These are phyloP conservation scores for Betta splendens DNA, from an alignment of 2,797 vertebrate species.

Conservation along the genomic window DNA sequence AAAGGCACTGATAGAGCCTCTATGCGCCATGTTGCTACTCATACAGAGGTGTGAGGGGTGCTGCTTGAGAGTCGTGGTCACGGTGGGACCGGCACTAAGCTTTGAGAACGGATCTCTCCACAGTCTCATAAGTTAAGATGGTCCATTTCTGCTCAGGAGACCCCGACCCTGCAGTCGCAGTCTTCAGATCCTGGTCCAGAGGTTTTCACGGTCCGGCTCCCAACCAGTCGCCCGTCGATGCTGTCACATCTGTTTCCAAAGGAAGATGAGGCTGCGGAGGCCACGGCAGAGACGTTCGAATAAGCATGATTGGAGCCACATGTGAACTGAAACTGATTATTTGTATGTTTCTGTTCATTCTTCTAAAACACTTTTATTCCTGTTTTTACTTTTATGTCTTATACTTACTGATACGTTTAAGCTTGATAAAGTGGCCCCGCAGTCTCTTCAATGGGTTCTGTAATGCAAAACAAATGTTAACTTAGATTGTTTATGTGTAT, in stretches of 20 bases:
- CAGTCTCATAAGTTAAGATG: conserved; percentile 78
- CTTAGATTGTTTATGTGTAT: no score
- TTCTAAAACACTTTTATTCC: no score
- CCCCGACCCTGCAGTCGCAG: conserved; percentile 68
- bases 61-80: conserved; percentile 35
- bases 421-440: conserved; percentile 85
- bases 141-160: conserved; percentile 65
- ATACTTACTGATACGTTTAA: conserved; percentile 73
- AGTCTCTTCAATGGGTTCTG: conserved; percentile 86
- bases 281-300: conserved; percentile 5
- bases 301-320: not conserved
- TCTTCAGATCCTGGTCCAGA: conserved; percentile 50
- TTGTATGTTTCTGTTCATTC: not conserved
- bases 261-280: conserved; percentile 70
- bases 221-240: conserved; percentile 50
- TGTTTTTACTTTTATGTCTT: no score
- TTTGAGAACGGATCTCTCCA: conserved; percentile 59
- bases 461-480: not conserved
- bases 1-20: conserved; percentile 54
- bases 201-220: conserved; percentile 38
- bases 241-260: conserved; percentile 69
- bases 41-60: conserved; percentile 55
- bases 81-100: conserved; percentile 28
- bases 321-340: not conserved
- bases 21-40: conserved; percentile 43